phyloP scores from a whole-genome alignment of 2,113 vertebrate species.

The Zingel zingel region DNA sequence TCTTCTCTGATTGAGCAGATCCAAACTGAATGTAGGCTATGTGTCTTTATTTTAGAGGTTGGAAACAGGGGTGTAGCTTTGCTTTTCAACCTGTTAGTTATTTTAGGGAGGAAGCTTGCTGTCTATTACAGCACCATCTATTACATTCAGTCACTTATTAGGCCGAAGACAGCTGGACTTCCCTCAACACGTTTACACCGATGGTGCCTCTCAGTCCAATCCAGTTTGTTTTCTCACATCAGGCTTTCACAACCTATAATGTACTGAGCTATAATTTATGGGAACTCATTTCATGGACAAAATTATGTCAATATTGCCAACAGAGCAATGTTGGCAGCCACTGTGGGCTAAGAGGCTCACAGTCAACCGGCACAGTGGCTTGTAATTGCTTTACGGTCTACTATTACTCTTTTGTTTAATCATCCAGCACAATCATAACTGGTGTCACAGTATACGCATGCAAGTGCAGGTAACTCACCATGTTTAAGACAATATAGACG shows the following conservation, averaged over 20 bases:
- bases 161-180: not conserved
- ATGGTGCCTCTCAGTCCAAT: not conserved
- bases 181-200: no score
- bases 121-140: not conserved
- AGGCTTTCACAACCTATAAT: not conserved
- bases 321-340: not conserved
- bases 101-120: not conserved
- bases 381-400: not conserved
- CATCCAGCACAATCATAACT: not conserved
- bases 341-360: not conserved
- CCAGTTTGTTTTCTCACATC: conserved; percentile 1
- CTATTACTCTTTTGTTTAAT: not conserved
- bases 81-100: not conserved
- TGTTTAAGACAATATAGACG: conserved; percentile 68
- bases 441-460: not conserved
- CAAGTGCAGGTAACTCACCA: conserved; percentile 69
- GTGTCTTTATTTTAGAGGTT: not conserved
- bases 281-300: conserved; percentile 1
- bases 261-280: not conserved
- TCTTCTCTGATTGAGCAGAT: not conserved
- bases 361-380: not conserved
- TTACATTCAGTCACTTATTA: not conserved
- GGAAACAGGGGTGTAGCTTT: not conserved
- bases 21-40: not conserved
- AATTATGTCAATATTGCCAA: conserved; percentile 1